phyloP scores from a whole-genome alignment of 2,797 vertebrate species.

The Tolypeutes matacus region DNA sequence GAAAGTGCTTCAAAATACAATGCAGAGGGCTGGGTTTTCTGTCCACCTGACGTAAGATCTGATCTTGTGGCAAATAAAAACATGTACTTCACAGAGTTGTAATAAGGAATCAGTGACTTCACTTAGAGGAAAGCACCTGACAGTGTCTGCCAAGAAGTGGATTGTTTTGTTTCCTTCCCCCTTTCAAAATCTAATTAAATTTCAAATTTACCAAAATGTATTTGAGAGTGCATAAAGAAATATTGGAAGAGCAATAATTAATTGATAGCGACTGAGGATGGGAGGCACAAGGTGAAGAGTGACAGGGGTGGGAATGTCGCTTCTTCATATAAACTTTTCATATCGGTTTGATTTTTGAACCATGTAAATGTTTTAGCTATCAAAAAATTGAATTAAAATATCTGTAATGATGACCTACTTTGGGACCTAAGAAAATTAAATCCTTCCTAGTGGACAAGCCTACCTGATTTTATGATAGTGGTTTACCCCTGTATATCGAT shows the following conservation, averaged over 20 bases:
- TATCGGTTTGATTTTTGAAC: conserved; percentile 47
- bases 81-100: background rate
- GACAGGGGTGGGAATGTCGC: background rate
- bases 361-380: background rate
- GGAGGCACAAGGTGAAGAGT: background rate
- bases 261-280: background rate
- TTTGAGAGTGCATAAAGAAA: background rate
- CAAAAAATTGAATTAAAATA: conserved; percentile 47
- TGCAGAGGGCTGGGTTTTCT: background rate
- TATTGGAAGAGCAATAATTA: background rate
- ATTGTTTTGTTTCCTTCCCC: conserved; percentile 32
- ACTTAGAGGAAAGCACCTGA: background rate
- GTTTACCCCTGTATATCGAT: background rate
- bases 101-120: background rate
- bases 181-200: background rate
- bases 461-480: background rate
- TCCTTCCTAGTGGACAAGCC: background rate
- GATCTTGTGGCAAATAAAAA: background rate
- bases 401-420: conserved; percentile 9
- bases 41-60: background rate
- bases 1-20: background rate
- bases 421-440: background rate
- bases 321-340: background rate
- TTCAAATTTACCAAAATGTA: conserved; percentile 15
- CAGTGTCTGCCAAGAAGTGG: background rate